Evolutionary conservation across 2,797 vertebrate species (phyloP).

Genomic region (Borostomias antarcticus): DNA sequence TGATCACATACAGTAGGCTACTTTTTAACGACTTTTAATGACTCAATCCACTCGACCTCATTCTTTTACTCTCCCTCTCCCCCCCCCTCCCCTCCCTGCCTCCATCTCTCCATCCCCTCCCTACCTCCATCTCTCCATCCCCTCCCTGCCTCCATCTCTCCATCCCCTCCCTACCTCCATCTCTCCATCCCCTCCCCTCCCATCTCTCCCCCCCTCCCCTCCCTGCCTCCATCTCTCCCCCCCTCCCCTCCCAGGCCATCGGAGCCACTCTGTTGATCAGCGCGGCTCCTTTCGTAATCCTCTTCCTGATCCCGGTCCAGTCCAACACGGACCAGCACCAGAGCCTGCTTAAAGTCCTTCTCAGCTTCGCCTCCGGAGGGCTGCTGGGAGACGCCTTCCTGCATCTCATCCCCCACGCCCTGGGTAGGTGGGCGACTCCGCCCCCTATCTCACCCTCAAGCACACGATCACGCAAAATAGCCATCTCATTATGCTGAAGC

Average conservation of each 20-base stretch:
- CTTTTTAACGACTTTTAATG: neutral
- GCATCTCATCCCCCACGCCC: slow-evolving; percentile 92
- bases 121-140: too few relatives aligned
- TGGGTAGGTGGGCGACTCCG: slow-evolving; percentile 74
- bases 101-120: neutral
- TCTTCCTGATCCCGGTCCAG: slow-evolving; percentile 92
- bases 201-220: too few relatives aligned
- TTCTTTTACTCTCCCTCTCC: neutral
- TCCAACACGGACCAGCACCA: slow-evolving; percentile 90
- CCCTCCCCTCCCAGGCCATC: slow-evolving; percentile 75
- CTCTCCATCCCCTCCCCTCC: too few relatives aligned
- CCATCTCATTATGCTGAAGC: too few relatives aligned
- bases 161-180: too few relatives aligned
- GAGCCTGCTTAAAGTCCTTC: slow-evolving; percentile 87
- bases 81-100: neutral
- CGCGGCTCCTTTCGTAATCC: slow-evolving; percentile 89
- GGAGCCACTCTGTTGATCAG: slow-evolving; percentile 91
- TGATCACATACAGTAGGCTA: neutral
- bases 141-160: neutral
- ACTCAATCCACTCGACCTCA: neutral
- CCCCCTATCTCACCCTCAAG: too few relatives aligned
- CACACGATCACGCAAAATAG: too few relatives aligned
- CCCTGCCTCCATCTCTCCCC: neutral
- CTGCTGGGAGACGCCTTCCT: slow-evolving; percentile 93
- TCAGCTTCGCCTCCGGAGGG: slow-evolving; percentile 92